A percentile compares a stretch with the other conserved stretches of the same genome.
Conservation (phyloP, 1,140 invertebrate genomes). For the Aporrectodea caliginosa region DNA sequence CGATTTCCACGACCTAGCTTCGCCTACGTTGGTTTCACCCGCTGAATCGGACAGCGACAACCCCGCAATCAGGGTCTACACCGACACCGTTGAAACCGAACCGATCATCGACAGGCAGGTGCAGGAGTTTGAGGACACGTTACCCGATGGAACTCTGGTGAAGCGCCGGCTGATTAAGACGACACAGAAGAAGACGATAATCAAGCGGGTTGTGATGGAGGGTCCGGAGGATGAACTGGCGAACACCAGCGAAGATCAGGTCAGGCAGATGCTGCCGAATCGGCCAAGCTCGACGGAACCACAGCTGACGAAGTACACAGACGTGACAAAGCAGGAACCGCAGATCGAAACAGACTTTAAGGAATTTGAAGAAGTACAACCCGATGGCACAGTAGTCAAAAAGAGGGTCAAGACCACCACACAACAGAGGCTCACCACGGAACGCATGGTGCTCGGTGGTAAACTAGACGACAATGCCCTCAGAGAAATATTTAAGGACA, state of each 20-base stretch:
- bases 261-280: neutral
- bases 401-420: slow-evolving; percentile 15
- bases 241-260: neutral
- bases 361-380: slow-evolving; percentile 18
- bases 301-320: neutral
- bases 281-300: neutral
- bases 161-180: slow-evolving; percentile 18
- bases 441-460: neutral
- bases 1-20: neutral
- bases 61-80: slow-evolving; percentile 10
- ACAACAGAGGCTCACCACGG: neutral
- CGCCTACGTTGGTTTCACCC: neutral
- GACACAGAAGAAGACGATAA: slow-evolving; percentile 18
- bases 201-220: slow-evolving; percentile 22
- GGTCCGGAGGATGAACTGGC: neutral
- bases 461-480: neutral
- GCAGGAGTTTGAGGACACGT: slow-evolving; percentile 16
- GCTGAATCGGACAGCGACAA: neutral
- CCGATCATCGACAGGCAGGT: slow-evolving; percentile 36
- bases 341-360: neutral
- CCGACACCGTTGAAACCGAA: slow-evolving; percentile 31
- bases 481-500: neutral
- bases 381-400: slow-evolving; percentile 21
- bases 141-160: slow-evolving; percentile 26
- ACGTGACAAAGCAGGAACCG: neutral